A percentile compares a stretch with the other conserved stretches of the same genome.
Conservation (phyloP, 1,140 invertebrate species). For the Hycleus phaleratus region DNA sequence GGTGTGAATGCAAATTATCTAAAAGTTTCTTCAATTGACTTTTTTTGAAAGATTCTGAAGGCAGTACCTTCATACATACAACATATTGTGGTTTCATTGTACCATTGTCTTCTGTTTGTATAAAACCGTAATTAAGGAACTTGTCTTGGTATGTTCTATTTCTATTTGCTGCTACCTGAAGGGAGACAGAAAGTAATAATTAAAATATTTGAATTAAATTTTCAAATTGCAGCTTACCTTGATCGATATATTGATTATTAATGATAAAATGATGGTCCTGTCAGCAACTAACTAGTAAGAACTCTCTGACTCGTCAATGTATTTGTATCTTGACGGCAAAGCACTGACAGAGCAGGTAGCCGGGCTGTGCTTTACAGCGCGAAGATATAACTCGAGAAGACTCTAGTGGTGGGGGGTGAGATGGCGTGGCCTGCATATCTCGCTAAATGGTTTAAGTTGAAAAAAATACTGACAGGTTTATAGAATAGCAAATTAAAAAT, state of each 20-base stretch:
- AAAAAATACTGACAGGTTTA: slow-evolving; percentile 20
- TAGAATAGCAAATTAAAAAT: slow-evolving; percentile 21
- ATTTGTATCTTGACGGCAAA: background rate
- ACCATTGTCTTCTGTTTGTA: slow-evolving; percentile 23
- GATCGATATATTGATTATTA: slow-evolving; percentile 23
- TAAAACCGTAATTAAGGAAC: slow-evolving; percentile 24
- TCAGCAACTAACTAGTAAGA: slow-evolving; percentile 10
- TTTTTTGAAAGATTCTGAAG: slow-evolving; percentile 27
- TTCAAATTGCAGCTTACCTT: slow-evolving; percentile 23
- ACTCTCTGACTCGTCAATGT: slow-evolving; percentile 2
- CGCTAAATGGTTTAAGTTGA: slow-evolving; percentile 7
- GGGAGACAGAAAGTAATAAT: slow-evolving; percentile 18
- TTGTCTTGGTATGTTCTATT: slow-evolving; percentile 17
- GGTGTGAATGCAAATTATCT: slow-evolving; percentile 19
- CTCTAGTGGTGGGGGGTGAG: slow-evolving; percentile 5
- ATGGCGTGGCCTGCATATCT: slow-evolving; percentile 13
- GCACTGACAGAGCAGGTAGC: background rate
- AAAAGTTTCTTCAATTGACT: slow-evolving; percentile 26
- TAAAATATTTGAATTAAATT: slow-evolving; percentile 23
- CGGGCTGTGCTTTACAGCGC: background rate
- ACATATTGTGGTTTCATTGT: slow-evolving; percentile 27
- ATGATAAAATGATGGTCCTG: slow-evolving; percentile 13
- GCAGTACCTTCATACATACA: slow-evolving; percentile 27
- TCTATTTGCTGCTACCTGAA: slow-evolving; percentile 26
- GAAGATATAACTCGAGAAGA: slow-evolving; percentile 1